Base-by-base conservation (phyloP, 2,888 invertebrate genomes). In the Crematogaster levior region DNA sequence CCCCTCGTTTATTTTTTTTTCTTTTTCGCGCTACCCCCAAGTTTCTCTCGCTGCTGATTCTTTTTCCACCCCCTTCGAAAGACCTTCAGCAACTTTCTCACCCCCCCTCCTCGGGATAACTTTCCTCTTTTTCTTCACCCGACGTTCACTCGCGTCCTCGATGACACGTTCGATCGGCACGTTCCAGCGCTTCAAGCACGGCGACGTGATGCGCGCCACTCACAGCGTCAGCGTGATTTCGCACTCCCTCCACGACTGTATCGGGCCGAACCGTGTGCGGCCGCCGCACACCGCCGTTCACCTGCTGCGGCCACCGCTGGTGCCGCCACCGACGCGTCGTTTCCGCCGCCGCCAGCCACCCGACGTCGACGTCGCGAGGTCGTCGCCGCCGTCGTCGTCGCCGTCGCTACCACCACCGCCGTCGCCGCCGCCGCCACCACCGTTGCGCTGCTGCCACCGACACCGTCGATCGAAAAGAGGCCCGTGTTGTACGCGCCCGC, bases 391-490 rank as follows among this genome's bases (percentile, higher is more conserved):
- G 65, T 10, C 40, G 30, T 56, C 48, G 30, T 53, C 56, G 61
- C 46, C 53, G 65, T 12, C 37, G 30, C 46, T 65, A 58, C 7
- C 53, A 34, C 89, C 56, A 21, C 40, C 74, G 48, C 51, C 81
- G 61, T 12, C 34, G 21, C 27, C 56, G 46, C 24, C 81, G n/a
- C 60, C 75, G 48, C 51, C 82, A 58, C 46, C 72, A 37, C 70
- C 81, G 53, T 65, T 66, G 48, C 40, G n/a, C n/a, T 72, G 61
- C 51, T 68, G 66, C 63, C 74, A 65, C 77, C 80, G 82, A 51
- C 81, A 72, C 80, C 92, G 93, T 93, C 94, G 94, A 94, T 94
- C 94, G 94, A 94, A 93, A 94, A 93, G 93, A 91, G 92, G 90
- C 89, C 83, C 79, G 83, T 82, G 88, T 87, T 87, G 87, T 86